phyloP scores from a whole-genome alignment of 2,888 invertebrate genomes.

The Campoplex capitator region DNA sequence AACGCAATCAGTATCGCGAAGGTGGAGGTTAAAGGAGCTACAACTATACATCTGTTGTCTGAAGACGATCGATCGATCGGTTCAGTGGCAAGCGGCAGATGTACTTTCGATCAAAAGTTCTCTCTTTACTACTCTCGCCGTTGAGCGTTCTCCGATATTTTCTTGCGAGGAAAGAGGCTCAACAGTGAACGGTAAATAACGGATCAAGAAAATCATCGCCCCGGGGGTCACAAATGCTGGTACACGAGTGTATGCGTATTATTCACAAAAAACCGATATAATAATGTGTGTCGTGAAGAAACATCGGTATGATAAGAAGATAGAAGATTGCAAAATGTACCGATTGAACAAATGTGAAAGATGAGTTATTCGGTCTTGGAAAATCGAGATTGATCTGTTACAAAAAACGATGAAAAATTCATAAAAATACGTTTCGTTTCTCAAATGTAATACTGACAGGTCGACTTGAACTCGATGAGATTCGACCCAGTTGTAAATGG shows the following conservation, averaged over 20 bases:
- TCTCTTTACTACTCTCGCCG: constrained; percentile 63
- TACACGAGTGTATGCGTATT: background rate
- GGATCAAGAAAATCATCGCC: constrained; percentile 43
- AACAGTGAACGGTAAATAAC: constrained; percentile 47
- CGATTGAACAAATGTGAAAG: background rate
- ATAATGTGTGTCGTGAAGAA: background rate
- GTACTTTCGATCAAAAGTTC: constrained; percentile 65
- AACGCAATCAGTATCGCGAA: background rate
- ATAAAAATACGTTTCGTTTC: constrained; percentile 40
- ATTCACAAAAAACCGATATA: background rate
- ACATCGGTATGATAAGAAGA: background rate
- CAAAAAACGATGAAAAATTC: constrained; percentile 14
- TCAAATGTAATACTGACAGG: constrained; percentile 30
- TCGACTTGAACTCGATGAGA: constrained; percentile 53
- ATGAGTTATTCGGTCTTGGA: background rate
- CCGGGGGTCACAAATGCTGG: constrained; percentile 4
- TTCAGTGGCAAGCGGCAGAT: constrained; percentile 52
- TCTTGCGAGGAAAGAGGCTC: constrained; percentile 14
- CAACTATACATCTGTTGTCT: constrained; percentile 24
- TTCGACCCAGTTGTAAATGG: constrained; percentile 83
- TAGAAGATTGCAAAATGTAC: constrained; percentile 19
- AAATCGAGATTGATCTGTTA: constrained; percentile 1
- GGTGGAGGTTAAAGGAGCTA: constrained; percentile 15
- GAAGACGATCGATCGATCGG: constrained; percentile 51
- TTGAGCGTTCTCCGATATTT: constrained; percentile 22